Evolutionary conservation across 2,888 invertebrate species (phyloP).

Genomic region (Corbicula japonica): DNA sequence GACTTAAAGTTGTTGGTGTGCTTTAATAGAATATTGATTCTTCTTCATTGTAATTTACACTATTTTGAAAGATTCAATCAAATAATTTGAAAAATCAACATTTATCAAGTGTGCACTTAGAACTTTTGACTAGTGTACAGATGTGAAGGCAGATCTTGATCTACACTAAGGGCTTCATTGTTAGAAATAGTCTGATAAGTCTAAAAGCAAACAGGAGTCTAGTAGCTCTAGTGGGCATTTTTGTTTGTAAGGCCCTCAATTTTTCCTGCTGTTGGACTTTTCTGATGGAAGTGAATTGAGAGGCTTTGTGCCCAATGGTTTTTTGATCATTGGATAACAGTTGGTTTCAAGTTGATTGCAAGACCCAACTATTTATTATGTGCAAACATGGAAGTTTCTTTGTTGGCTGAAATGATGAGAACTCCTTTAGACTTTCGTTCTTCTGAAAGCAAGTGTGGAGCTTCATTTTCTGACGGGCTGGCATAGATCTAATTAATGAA

Average conservation of each 20-base stretch:
- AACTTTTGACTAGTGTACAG: no score
- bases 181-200: no score
- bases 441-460: conserved; percentile 54
- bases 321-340: neutral
- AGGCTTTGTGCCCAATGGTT: neutral
- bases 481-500: neutral
- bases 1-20: no score
- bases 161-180: no score
- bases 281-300: neutral
- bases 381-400: neutral
- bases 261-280: neutral
- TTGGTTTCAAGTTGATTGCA: neutral
- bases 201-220: no score
- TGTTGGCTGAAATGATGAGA: conserved; percentile 26
- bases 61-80: no score
- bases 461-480: conserved; percentile 24
- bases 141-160: no score
- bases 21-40: no score
- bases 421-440: conserved; percentile 59
- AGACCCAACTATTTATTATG: neutral
- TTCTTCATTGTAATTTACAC: no score
- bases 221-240: conserved; percentile 1
- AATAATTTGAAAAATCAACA: no score
- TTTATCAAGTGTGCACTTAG: no score
- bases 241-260: neutral